Evolutionary conservation across 2,797 vertebrate species (phyloP), one percentile per base, ranked within the genome.

Genomic region (Loris lydekkerianus): DNA sequence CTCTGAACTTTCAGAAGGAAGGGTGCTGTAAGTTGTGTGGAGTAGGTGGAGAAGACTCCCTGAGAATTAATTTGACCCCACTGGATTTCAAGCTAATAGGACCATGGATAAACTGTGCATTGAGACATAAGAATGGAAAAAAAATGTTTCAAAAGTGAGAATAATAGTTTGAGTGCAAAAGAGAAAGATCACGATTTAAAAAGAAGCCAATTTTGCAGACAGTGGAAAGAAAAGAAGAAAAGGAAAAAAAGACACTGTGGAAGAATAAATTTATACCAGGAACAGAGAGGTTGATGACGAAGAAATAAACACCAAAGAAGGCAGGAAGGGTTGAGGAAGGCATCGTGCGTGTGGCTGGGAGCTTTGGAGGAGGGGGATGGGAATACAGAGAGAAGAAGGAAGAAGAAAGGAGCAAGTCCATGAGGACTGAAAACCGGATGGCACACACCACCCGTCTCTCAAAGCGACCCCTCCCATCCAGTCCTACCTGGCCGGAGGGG

Each of bases 401-500:
- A 73, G 94, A 70, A 89, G 11, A 10, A 46, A 76, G 43, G 61
- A 84, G n/a, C 53, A 49, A 82, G 93, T 37, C 60, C 27, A 15
- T 10, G 9, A 73, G 84, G 56, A 49, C 82, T 72, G 72, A 27
- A 43, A 43, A 73, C 0, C 0, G 1, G 61, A 93, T 46, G 88
- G 70, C 75, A 80, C 84, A 53, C 9, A 93, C 53, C 77, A 49
- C 78, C 91, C 86, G 70, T 89, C 85, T 96, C 88, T 75, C 96
- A 88, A 82, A 96, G 91, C 84, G 10, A 96, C 84, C 61, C 89
- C 93, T 96, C 96, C 96, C 40, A 89, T 91, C 96, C 83, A 89
- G 96, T 98, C 96, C 96, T 98, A 88, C 85, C 97, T 97, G 97
- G 97, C 97, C 80, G 82, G 97, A 97, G 97, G 97, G 93, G 93